Conservation (phyloP, 2,113 vertebrate species). For the Lophura nycthemera region DNA sequence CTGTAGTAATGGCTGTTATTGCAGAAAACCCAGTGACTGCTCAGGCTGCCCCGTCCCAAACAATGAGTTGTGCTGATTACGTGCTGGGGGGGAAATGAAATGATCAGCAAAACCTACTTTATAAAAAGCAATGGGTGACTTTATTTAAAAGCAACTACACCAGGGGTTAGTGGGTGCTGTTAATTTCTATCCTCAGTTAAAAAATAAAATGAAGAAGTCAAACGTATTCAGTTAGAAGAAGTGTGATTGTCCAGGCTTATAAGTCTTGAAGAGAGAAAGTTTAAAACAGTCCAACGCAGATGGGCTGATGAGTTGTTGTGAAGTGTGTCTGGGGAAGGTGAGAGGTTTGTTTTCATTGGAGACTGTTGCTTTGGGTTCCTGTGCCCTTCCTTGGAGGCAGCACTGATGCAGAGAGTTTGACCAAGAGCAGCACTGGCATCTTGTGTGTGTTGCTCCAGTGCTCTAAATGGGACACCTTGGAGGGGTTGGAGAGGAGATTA, state of each 20-base stretch:
- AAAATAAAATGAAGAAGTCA: neutral
- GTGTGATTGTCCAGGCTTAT: neutral
- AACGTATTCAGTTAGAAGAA: neutral
- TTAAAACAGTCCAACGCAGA: neutral
- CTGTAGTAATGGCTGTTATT: neutral
- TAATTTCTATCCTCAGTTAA: neutral
- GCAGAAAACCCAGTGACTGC: neutral
- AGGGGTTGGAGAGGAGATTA: neutral
- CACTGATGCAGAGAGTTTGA: neutral
- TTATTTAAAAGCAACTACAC: conserved; percentile 29
- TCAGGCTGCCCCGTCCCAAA: neutral
- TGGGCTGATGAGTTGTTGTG: neutral
- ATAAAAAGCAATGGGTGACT: conserved; percentile 18
- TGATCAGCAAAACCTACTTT: neutral
- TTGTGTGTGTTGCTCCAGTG: neutral
- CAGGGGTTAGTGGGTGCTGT: neutral
- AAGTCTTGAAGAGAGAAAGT: neutral
- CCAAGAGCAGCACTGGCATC: neutral
- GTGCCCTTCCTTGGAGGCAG: neutral
- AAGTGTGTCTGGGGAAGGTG: neutral
- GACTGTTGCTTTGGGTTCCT: neutral
- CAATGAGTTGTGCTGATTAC: accelerated
- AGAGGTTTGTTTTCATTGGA: neutral
- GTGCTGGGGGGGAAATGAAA: conserved; percentile 34
- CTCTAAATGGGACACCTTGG: neutral